A percentile compares a stretch with the other conserved stretches of the same genome.
These are phyloP conservation scores for Aphrophora alni DNA, from an alignment of 2,888 invertebrate species.

Conservation along the genomic window DNA sequence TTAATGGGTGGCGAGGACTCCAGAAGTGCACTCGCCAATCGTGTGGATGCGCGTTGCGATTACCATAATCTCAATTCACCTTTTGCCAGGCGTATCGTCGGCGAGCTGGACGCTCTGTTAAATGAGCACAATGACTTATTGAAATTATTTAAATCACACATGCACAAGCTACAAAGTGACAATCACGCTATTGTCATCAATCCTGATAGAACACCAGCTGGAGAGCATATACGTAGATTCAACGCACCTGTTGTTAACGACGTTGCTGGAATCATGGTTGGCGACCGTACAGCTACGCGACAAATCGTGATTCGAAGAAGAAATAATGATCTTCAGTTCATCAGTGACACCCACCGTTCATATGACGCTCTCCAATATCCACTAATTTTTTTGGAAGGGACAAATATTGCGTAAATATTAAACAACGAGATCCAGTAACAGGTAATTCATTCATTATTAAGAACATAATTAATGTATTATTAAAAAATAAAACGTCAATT, in stretches of 20 bases:
- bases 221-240: slow-evolving; percentile 51
- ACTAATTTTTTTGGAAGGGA: no score
- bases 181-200: slow-evolving; percentile 50
- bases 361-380: no score
- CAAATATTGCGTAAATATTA: no score
- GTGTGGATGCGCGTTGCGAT: no score
- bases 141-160: slow-evolving; percentile 48
- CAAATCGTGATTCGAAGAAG: no score
- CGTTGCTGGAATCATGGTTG: slow-evolving; percentile 51
- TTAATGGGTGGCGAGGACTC: no score
- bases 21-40: no score
- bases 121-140: slow-evolving; percentile 51
- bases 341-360: slow-evolving; percentile 52
- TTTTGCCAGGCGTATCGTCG: slow-evolving; percentile 25
- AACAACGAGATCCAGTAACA: no score
- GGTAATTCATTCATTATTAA: no score
- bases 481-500: no score
- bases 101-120: slow-evolving; percentile 29
- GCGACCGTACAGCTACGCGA: slow-evolving; percentile 19
- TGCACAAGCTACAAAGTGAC: slow-evolving; percentile 52
- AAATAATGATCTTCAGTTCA: slow-evolving; percentile 16
- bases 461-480: no score
- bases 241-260: slow-evolving; percentile 47
- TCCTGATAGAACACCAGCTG: slow-evolving; percentile 51
- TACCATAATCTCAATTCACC: no score